phyloP scores from a whole-genome alignment of 1,140 invertebrate species.

The Coboldia fuscipes region DNA sequence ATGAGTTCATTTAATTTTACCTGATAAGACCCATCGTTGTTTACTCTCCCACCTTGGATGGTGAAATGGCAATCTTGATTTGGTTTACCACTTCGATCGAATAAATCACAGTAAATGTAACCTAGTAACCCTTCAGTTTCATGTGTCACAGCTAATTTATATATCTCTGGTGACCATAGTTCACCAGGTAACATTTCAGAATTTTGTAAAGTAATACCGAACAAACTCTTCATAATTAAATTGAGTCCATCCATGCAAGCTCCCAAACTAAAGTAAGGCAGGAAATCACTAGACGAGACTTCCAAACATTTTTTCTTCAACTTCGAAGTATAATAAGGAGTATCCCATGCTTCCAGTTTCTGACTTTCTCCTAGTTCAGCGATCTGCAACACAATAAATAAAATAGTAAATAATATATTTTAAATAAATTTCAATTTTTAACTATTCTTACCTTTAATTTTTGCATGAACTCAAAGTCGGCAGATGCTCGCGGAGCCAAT shows the following conservation, averaged over 20 bases:
- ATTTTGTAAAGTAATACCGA: conserved; percentile 51
- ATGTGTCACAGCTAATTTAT: conserved; percentile 71
- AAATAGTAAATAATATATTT: conserved; percentile 1
- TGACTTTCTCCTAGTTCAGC: conserved; percentile 8
- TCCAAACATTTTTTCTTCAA: conserved; percentile 47
- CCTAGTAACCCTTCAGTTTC: conserved; percentile 62
- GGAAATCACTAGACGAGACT: conserved; percentile 41
- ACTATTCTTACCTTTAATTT: conserved; percentile 48
- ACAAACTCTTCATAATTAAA: conserved; percentile 58
- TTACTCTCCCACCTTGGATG: conserved; percentile 72
- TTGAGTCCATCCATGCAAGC: conserved; percentile 92
- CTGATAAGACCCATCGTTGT: conserved; percentile 69
- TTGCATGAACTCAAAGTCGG: conserved; percentile 52
- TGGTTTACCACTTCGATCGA: conserved; percentile 68
- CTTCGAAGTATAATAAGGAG: conserved; percentile 53
- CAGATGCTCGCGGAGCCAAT: conserved; percentile 34
- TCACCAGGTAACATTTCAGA: conserved; percentile 49
- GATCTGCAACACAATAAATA: too few species aligned
- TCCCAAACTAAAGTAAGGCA: conserved; percentile 84
- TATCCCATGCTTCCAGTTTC: conserved; percentile 57
- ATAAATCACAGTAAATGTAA: conserved; percentile 96
- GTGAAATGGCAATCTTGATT: conserved; percentile 98
- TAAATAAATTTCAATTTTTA: not conserved
- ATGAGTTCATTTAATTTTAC: conserved; percentile 14
- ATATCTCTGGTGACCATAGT: conserved; percentile 66